phyloP scores from a whole-genome alignment of 2,888 invertebrate species.

The Sthenelais limicola region DNA sequence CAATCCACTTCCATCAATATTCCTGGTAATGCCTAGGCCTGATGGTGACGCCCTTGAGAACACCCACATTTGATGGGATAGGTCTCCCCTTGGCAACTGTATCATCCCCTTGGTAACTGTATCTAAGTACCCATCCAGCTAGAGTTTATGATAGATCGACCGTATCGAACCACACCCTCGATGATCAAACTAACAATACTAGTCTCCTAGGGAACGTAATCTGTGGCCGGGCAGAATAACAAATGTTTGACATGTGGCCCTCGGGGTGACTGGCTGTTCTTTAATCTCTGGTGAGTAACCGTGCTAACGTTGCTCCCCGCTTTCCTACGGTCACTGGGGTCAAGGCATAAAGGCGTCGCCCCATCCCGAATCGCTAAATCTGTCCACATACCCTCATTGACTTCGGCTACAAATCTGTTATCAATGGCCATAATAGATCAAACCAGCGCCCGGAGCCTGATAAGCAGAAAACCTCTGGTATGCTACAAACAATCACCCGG shows the following conservation, averaged over 20 bases:
- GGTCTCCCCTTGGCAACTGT: slow-evolving; percentile 1
- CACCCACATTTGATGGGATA: too few relatives aligned
- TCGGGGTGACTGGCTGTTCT: slow-evolving; percentile 12
- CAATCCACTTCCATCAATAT: too few relatives aligned
- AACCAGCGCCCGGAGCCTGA: too few relatives aligned
- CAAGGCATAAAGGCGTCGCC: slow-evolving; percentile 20
- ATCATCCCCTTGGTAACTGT: slow-evolving; percentile 28
- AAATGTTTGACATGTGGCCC: slow-evolving; percentile 32
- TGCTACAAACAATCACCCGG: too few relatives aligned
- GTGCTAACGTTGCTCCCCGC: slow-evolving; percentile 32
- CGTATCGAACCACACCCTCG: slow-evolving; percentile 14
- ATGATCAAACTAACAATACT: slow-evolving; percentile 36
- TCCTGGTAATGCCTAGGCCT: too few relatives aligned
- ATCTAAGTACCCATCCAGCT: not conserved
- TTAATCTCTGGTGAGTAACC: slow-evolving; percentile 40
- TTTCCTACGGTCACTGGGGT: slow-evolving; percentile 34
- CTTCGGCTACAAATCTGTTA: slow-evolving; percentile 22
- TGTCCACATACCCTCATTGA: too few relatives aligned
- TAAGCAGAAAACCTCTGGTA: too few relatives aligned
- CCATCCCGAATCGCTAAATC: too few relatives aligned
- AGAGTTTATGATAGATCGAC: slow-evolving; percentile 20
- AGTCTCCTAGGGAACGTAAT: slow-evolving; percentile 15
- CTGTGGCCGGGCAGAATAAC: slow-evolving; percentile 31
- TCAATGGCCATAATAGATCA: too few relatives aligned
- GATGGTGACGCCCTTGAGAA: too few relatives aligned